Percentiles rank a stretch among this genome's conserved stretches.
Conservation (phyloP, 2,113 vertebrate genomes). For the Tricholaema leucomelas region DNA sequence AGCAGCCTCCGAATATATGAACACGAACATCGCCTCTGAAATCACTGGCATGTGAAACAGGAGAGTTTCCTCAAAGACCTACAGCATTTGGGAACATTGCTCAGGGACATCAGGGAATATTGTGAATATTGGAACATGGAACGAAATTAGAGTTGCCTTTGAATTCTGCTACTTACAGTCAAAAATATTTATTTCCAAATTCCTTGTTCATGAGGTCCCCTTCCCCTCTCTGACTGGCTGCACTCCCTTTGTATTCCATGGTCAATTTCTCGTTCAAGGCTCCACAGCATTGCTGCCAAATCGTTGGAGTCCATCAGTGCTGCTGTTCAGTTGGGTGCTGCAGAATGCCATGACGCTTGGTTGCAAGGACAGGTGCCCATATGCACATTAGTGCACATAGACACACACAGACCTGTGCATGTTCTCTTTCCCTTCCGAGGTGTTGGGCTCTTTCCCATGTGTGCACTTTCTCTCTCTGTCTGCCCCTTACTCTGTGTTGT, state of each 20-base stretch:
- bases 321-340: not conserved
- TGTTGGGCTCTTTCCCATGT: not conserved
- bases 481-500: not conserved
- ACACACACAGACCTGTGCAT: not conserved
- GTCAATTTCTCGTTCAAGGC: not conserved
- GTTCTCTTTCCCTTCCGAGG: accelerated
- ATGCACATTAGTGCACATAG: accelerated
- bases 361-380: not conserved
- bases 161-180: not conserved
- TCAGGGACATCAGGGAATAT: accelerated
- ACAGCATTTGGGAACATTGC: not conserved
- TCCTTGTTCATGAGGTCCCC: not conserved
- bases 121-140: not conserved
- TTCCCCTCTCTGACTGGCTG: not conserved
- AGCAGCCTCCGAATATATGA: not conserved
- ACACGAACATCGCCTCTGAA: not conserved
- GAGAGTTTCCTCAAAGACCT: not conserved
- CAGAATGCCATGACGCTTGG: not conserved
- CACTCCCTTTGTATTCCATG: not conserved
- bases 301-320: not conserved
- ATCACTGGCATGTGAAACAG: not conserved
- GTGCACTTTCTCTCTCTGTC: not conserved
- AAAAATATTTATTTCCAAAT: not conserved
- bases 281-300: not conserved
- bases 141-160: not conserved